phyloP scores from a whole-genome alignment of 2,888 invertebrate genomes.

The Bimastos eiseni region DNA sequence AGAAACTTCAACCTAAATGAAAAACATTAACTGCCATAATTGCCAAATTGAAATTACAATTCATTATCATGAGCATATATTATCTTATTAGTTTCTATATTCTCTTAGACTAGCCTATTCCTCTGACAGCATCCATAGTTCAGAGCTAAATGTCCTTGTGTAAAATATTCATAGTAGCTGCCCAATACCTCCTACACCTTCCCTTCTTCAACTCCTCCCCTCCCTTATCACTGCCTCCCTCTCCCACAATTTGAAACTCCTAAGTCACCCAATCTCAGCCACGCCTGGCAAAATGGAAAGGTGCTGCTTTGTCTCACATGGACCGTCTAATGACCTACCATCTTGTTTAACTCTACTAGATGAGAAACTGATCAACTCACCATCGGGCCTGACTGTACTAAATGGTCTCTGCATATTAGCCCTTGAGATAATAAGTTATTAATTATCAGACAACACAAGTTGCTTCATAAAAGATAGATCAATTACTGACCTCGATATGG shows the following conservation, averaged over 20 bases:
- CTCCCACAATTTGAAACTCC: not conserved
- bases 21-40: not conserved
- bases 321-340: not conserved
- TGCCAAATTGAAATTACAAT: not conserved
- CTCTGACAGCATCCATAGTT: too few species aligned
- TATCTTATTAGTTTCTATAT: not conserved
- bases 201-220: not conserved
- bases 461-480: not conserved
- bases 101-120: not conserved
- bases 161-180: not conserved
- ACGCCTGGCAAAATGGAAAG: not conserved
- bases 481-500: conserved; percentile 19
- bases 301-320: not conserved
- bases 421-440: not conserved
- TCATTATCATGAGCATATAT: not conserved
- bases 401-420: not conserved
- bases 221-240: not conserved
- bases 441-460: not conserved
- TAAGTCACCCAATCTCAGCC: not conserved
- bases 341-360: not conserved
- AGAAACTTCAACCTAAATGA: conserved; percentile 41
- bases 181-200: not conserved
- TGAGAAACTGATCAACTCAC: not conserved
- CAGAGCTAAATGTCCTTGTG: not conserved
- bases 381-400: not conserved